These are phyloP conservation scores for Mirza zaza DNA, from an alignment of 2,113 vertebrate species.

Conservation along the genomic window DNA sequence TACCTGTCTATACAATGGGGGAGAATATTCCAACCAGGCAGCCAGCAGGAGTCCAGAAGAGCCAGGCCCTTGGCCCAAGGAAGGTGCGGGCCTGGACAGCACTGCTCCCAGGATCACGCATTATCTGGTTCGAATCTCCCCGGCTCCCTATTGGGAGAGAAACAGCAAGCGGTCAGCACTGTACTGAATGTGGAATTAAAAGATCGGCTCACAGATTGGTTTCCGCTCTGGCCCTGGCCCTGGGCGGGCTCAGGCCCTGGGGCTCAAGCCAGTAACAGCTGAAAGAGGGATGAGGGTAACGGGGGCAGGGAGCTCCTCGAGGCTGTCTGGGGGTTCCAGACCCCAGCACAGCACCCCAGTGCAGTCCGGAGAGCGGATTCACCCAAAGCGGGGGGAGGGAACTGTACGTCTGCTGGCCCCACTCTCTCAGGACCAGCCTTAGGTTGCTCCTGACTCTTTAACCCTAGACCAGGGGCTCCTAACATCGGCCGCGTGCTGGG, in stretches of 20 bases:
- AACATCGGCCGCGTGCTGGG: not conserved
- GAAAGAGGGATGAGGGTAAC: not conserved
- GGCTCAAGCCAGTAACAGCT: not conserved
- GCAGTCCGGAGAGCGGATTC: too few species aligned
- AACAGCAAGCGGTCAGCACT: not conserved
- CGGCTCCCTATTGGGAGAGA: not conserved
- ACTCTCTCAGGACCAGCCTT: not conserved
- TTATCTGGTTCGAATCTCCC: not conserved
- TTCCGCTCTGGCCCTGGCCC: not conserved
- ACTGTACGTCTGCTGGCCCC: not conserved
- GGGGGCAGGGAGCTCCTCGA: not conserved
- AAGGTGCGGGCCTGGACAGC: not conserved
- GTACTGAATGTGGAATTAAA: not conserved
- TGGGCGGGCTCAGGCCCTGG: not conserved
- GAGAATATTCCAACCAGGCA: not conserved
- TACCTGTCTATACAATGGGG: not conserved
- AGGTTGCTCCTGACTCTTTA: not conserved
- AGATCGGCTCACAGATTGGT: not conserved
- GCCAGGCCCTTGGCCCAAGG: not conserved
- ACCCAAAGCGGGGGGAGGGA: not conserved
- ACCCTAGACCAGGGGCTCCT: not conserved
- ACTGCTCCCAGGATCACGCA: rapidly evolving
- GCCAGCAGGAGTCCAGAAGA: not conserved
- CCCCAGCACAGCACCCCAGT: not conserved
- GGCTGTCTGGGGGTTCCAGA: not conserved